Base-by-base conservation (phyloP, 2,888 invertebrate genomes). In the Macaria liturata region DNA sequence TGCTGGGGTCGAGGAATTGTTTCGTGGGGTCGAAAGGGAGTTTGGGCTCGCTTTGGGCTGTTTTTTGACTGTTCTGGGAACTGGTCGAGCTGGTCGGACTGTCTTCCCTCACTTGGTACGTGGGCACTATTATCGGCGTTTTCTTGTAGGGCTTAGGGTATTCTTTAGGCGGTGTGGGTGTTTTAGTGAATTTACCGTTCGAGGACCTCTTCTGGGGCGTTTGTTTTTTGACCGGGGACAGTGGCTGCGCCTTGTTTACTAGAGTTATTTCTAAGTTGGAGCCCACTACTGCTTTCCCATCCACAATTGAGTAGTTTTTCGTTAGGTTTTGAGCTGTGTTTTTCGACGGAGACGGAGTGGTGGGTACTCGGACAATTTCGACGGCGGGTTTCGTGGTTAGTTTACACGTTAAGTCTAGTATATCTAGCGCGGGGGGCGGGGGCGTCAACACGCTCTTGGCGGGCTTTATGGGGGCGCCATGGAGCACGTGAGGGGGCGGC, bases 211-310 rank as follows among this genome's bases (percentile, higher is more conserved):
- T 94, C 44, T 93, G 93, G 0, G 88, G 84, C 0, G 79, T 71
- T 32, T 89, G 65, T 3, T 78, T 79, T 3, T 84, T 84, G 0
- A 71, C 66, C 0, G 82, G 84, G 3, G 80, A 84, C 6, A 40
- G 5, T 0, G 59, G 50, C 46, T 76, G 80, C 0, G 76, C 77
- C 52, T 93, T 92, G 57, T 91, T 93, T 0, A 95, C 95, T 62
- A 96, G 76, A 0, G 95, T 95, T 32, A 96, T 96, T 75, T 95
- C 95, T 53, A 96, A 78, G 74, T 95, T 95, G 0, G 95, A 94
- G 0, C 94, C 94, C 39, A 95, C 88, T 0, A 88, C 81, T 0
- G 85, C 82, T 61, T 90, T 90, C 0, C 89, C 90, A 34, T 91
- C 90, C 0, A 88, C 62, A 0, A 90, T 59, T 0, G 89, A 86